These are phyloP conservation scores for Drosophila bunnanda DNA, from an alignment of 2,888 invertebrate species.

Conservation along the genomic window DNA sequence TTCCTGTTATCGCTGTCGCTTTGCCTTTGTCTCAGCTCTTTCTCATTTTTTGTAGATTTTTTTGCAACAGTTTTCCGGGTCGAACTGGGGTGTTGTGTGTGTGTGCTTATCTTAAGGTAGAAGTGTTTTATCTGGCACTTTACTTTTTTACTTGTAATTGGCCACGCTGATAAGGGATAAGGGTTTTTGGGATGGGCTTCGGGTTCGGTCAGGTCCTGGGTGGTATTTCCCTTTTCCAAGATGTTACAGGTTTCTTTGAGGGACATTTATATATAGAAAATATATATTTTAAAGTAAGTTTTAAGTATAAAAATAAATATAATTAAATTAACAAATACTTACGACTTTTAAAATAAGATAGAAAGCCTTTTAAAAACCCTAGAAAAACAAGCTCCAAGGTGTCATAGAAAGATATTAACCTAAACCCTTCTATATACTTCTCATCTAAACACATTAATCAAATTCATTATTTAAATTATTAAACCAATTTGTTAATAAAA, in stretches of 20 bases:
- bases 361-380: background rate
- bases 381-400: background rate
- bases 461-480: background rate
- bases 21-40: constrained; percentile 20
- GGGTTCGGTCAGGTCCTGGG: constrained; percentile 47
- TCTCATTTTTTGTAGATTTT: constrained; percentile 16
- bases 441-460: background rate
- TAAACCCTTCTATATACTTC: background rate
- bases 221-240: constrained; percentile 55
- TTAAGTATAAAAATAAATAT: background rate
- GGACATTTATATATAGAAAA: background rate
- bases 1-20: constrained; percentile 30
- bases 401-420: background rate
- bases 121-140: constrained; percentile 77
- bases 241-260: background rate
- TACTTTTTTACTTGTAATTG: constrained; percentile 62
- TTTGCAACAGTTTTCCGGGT: constrained; percentile 66
- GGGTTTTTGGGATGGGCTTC: constrained; percentile 28
- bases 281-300: background rate
- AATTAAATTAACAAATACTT: background rate
- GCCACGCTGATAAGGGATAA: constrained; percentile 71
- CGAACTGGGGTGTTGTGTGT: constrained; percentile 50
- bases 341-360: background rate
- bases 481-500: background rate
- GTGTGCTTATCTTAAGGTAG: constrained; percentile 28